phyloP scores from a whole-genome alignment of 2,113 vertebrate species.

The Sardina pilchardus region DNA sequence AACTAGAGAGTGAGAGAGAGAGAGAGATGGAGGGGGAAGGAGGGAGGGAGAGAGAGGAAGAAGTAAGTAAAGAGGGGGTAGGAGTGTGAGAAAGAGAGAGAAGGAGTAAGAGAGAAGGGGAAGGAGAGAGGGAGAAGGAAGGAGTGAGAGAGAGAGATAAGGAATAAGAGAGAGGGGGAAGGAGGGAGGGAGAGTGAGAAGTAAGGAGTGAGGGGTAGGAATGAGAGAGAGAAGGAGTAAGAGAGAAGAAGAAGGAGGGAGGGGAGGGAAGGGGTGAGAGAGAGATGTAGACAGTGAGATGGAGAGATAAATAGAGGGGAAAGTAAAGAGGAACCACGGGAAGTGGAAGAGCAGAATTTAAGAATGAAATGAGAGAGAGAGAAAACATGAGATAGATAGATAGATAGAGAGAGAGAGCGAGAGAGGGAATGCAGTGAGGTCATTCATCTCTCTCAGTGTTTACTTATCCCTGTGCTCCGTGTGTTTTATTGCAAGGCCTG shows the following conservation, averaged over 20 bases:
- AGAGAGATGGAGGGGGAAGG: neutral
- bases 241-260: neutral
- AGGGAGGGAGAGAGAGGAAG: neutral
- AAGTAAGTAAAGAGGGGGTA: neutral
- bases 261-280: neutral
- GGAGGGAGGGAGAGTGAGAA: neutral
- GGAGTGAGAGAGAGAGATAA: no score
- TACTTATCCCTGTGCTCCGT: neutral
- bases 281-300: neutral
- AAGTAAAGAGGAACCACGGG: neutral
- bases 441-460: neutral
- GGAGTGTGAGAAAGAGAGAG: neutral
- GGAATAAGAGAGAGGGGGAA: neutral
- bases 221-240: neutral
- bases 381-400: neutral
- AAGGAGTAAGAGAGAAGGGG: neutral
- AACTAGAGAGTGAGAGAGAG: neutral
- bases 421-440: slow-evolving; percentile 29
- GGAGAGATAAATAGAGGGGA: no score
- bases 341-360: neutral
- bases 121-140: no score
- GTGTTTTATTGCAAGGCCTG: neutral
- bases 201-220: neutral
- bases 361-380: neutral
- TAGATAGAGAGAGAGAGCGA: neutral